These are phyloP conservation scores for Zele albiditarsus DNA, from an alignment of 2,888 invertebrate species.

Conservation along the genomic window DNA sequence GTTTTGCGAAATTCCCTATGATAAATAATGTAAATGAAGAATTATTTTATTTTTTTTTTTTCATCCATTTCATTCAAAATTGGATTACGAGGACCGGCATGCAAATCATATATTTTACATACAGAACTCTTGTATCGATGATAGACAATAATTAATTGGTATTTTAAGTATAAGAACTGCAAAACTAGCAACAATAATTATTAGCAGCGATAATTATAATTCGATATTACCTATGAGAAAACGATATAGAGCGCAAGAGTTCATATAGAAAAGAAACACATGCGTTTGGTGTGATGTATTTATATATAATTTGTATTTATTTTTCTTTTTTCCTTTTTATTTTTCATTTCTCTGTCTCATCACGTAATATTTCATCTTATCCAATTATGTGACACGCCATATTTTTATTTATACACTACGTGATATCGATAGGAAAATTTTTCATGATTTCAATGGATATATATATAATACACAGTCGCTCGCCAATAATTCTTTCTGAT, in stretches of 20 bases:
- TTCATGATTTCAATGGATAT: neutral
- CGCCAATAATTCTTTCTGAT: neutral
- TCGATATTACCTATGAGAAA: neutral
- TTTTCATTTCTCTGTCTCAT: neutral
- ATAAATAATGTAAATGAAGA: neutral
- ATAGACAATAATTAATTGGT: neutral
- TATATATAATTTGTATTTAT: constrained; percentile 10
- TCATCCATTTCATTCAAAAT: neutral
- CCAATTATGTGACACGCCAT: neutral
- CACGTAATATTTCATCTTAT: constrained; percentile 3
- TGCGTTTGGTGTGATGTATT: neutral
- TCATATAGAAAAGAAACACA: neutral
- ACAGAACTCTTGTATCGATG: neutral
- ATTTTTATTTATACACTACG: neutral
- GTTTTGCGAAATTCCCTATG: neutral
- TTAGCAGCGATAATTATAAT: neutral
- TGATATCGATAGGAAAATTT: neutral
- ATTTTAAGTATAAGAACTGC: neutral
- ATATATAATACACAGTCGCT: neutral
- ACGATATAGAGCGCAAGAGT: neutral
- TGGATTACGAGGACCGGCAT: neutral
- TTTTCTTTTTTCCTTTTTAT: constrained; percentile 2
- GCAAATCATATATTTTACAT: neutral
- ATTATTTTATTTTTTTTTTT: neutral
- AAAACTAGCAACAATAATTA: neutral